Evolutionary conservation across 2,888 invertebrate genomes (phyloP).

Genomic region (Tetragonula carbonaria): DNA sequence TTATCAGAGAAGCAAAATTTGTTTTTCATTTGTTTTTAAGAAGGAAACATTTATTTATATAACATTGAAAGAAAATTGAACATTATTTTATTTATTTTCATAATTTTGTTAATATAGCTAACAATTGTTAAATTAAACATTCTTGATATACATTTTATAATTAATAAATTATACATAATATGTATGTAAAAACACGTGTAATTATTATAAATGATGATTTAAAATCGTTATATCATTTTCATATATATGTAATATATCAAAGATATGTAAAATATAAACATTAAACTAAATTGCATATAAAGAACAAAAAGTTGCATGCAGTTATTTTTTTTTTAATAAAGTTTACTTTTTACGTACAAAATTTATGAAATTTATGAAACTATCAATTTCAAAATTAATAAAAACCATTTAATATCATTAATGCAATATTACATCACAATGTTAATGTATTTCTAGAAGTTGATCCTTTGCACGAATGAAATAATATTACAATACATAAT

Average conservation of each 20-base stretch:
- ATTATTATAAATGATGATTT: conserved; percentile 6
- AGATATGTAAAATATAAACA: conserved; percentile 13
- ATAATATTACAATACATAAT: background rate
- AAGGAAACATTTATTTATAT: background rate
- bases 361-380: background rate
- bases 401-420: background rate
- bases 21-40: too few species aligned
- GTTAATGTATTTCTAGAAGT: background rate
- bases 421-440: background rate
- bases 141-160: conserved; percentile 12
- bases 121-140: background rate
- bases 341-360: background rate
- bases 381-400: background rate
- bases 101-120: background rate
- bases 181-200: conserved; percentile 4
- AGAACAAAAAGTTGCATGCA: background rate
- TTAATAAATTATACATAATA: background rate
- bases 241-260: background rate
- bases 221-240: conserved; percentile 5
- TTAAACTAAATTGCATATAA: background rate
- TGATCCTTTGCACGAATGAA: background rate
- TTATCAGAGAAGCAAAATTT: background rate
- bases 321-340: background rate
- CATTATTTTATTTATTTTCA: background rate
- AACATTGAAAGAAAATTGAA: background rate